These are phyloP conservation scores for Alligator sinensis DNA, from an alignment of 2,113 vertebrate genomes.

Conservation along the genomic window DNA sequence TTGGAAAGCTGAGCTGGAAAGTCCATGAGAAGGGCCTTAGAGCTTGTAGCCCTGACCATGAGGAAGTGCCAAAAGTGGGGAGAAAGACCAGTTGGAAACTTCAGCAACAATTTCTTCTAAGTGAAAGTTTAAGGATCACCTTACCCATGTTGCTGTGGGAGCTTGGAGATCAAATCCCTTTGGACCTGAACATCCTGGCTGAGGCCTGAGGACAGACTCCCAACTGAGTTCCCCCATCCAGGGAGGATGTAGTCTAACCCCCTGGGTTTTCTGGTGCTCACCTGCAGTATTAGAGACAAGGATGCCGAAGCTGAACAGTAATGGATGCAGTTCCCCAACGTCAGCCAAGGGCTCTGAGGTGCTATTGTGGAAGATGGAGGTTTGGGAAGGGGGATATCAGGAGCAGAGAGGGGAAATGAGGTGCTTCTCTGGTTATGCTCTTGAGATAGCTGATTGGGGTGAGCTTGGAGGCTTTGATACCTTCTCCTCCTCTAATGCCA, in stretches of 20 bases:
- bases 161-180: not conserved
- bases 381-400: not conserved
- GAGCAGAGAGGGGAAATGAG: not conserved
- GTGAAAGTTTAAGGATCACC: not conserved
- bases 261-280: not conserved
- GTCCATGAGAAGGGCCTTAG: not conserved
- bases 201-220: not conserved
- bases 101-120: not conserved
- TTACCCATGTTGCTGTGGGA: not conserved
- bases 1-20: not conserved
- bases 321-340: not conserved
- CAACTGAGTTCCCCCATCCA: not conserved
- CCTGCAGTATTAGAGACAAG: not conserved
- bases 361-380: rapidly evolving
- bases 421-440: not conserved
- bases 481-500: not conserved
- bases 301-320: not conserved
- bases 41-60: not conserved
- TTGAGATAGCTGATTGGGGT: not conserved
- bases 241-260: not conserved
- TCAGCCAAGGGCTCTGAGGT: not conserved
- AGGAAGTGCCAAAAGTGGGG: not conserved
- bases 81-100: not conserved
- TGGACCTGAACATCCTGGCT: not conserved
- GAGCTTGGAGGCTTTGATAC: not conserved